These are phyloP conservation scores for Saccopteryx bilineata DNA, from an alignment of 2,113 vertebrate species.

Conservation along the genomic window DNA sequence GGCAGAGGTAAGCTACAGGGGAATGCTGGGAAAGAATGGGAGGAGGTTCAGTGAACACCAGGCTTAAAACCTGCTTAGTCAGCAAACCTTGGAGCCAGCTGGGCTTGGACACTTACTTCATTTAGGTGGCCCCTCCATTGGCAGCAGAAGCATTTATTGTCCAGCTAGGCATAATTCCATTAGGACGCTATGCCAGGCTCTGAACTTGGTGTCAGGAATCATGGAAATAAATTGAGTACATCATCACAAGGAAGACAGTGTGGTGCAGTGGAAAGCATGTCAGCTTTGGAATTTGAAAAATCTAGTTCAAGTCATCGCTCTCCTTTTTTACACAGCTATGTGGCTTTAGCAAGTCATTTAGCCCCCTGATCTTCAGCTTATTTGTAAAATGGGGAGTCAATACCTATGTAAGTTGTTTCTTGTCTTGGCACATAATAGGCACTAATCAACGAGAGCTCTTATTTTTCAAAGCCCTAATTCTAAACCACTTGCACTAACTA, in stretches of 20 bases:
- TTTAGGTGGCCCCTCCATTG: background rate
- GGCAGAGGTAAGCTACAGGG: background rate
- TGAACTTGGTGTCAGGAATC: background rate
- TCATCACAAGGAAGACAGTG: background rate
- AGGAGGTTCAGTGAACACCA: background rate
- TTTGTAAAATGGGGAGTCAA: constrained; percentile 29
- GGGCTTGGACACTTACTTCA: background rate
- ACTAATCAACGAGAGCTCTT: background rate
- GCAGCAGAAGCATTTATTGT: background rate
- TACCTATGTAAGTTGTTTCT: background rate
- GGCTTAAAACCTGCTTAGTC: constrained; percentile 1
- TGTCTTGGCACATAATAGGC: background rate
- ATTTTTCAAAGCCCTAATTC: constrained; percentile 48
- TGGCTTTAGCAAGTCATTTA: constrained; percentile 17
- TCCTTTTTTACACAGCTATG: background rate
- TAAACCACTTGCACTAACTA: constrained; percentile 4
- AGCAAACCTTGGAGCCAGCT: background rate
- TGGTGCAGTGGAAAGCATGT: background rate
- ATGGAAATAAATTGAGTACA: background rate
- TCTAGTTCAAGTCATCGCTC: constrained; percentile 9
- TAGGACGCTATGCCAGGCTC: constrained; percentile 11
- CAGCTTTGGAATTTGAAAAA: constrained; percentile 24
- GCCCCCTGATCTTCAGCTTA: background rate
- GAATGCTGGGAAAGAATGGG: background rate
- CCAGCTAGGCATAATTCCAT: background rate